Evolutionary conservation across 2,797 vertebrate species (phyloP), one percentile per base, ranked within the genome.

Genomic region (Gila robusta): DNA sequence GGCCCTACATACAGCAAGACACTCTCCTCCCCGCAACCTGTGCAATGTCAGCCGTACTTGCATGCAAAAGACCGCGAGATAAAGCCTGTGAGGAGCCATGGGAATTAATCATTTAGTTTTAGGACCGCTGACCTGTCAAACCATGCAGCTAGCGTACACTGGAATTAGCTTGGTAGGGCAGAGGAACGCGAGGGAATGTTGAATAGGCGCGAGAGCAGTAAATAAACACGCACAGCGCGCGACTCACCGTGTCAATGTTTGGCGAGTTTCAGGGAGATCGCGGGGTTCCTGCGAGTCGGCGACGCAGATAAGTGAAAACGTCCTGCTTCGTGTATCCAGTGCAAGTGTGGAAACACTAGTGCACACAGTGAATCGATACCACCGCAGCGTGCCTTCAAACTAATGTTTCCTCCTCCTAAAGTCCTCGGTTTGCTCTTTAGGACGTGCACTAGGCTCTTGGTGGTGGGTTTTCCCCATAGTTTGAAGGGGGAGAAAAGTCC

Each of bases 41-140:
- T 26, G 39, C 67, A 72, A 86, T 81, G 78, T 81, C 84, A 73
- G 17, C 21, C 41, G 41, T 21, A 71, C 66, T 37, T 37, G 26
- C 8, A 5, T 4, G 39, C 39, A 37, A 64, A 71, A 62, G 9
- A 41, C 41, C 54, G 52, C 76, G 69, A 72, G 62, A 12, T 32
- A 52, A 64, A 64, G 12, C 26, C 78, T 21, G 28, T 26, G 41
- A 62, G 17, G 41, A 17, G 49, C 41, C 26, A 59, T 11, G 17
- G 14, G 28, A 62, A 78, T 47, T 0, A 71, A 35, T 26, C 49
- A 5, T 71, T 37, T 23, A 49, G 66, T 64, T 59, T 81, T 69
- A 41, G 39, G 74, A 64, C 67, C 86, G 84, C 71, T 69, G 88
- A 90, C 91, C 94, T 95, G 94, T 96, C 94, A 94, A 91, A 92